A percentile compares a stretch with the other conserved stretches of the same genome.
These are phyloP conservation scores for Cynaeus angustus DNA, from an alignment of 2,888 invertebrate genomes.

Conservation along the genomic window DNA sequence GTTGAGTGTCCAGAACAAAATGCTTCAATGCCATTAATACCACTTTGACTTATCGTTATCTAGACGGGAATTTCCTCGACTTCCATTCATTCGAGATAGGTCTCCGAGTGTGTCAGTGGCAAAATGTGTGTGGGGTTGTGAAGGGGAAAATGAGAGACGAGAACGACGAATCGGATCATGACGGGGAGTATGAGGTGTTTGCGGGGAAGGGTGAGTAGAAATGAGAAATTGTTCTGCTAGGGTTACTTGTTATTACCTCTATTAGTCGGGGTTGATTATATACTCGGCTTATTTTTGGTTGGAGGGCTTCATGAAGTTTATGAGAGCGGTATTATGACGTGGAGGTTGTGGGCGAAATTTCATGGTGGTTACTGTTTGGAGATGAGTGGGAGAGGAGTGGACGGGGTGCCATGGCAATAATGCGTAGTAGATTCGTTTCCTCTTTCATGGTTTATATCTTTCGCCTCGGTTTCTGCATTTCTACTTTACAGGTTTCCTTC, in stretches of 20 bases:
- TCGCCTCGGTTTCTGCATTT: too few relatives aligned
- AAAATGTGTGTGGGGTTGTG: conserved; percentile 3
- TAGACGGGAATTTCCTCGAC: neutral
- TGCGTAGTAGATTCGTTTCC: too few relatives aligned
- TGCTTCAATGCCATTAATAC: neutral
- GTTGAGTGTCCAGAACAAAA: neutral
- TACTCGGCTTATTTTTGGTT: too few relatives aligned
- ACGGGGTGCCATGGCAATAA: too few relatives aligned
- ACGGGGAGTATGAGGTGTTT: conserved; percentile 1
- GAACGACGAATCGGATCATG: neutral
- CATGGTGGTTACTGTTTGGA: too few relatives aligned
- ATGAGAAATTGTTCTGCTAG: neutral
- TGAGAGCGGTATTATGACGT: too few relatives aligned
- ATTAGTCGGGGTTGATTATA: neutral
- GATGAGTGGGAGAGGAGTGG: too few relatives aligned
- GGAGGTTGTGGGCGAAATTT: too few relatives aligned
- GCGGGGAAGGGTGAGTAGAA: neutral
- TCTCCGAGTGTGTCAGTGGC: neutral
- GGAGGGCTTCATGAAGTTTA: too few relatives aligned
- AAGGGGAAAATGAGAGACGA: conserved; percentile 1
- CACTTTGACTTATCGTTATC: conserved; percentile 8
- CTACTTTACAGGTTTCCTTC: too few relatives aligned
- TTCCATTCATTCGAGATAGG: neutral
- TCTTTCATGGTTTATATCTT: too few relatives aligned
- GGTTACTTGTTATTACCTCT: neutral